Evolutionary conservation across 2,113 vertebrate genomes (phyloP).

Genomic region (Prietella phreatophila): DNA sequence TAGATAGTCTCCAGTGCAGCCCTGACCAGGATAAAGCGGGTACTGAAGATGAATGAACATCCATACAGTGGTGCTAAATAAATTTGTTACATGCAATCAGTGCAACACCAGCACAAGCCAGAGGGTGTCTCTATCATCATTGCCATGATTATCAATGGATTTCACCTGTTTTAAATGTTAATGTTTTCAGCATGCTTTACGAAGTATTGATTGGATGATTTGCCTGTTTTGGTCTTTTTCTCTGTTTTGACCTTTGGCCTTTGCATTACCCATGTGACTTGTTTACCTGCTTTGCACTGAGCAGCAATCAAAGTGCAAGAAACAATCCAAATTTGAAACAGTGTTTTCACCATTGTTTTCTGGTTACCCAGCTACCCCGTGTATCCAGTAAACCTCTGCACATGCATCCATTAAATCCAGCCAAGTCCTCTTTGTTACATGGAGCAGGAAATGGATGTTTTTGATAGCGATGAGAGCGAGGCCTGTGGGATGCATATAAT

Average conservation of each 20-base stretch:
- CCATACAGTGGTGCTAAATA: not conserved
- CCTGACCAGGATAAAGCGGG: not conserved
- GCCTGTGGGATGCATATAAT: conserved; percentile 30
- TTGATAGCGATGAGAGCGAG: conserved; percentile 16
- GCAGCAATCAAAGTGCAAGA: too few relatives aligned
- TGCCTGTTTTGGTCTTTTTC: not conserved
- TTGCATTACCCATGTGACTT: not conserved
- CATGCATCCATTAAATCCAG: conserved; percentile 24
- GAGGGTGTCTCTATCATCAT: not conserved
- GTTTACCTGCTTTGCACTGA: not conserved
- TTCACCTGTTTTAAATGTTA: not conserved
- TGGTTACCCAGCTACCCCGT: not conserved
- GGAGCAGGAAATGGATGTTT: conserved; percentile 29
- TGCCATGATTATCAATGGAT: too few relatives aligned
- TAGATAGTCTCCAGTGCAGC: not conserved
- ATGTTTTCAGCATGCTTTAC: not conserved
- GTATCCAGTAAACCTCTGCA: conserved; percentile 7
- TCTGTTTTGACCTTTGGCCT: not conserved
- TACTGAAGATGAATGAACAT: not conserved
- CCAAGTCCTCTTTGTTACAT: conserved; percentile 20
- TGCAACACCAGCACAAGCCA: not conserved
- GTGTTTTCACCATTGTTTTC: conserved; percentile 11
- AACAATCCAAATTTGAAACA: too few relatives aligned
- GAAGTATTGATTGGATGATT: not conserved
- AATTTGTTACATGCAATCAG: not conserved